Percentiles rank a stretch among this genome's conserved stretches.
These are phyloP conservation scores for Saimiri boliviensis DNA, from an alignment of 2,113 vertebrate species.

Conservation along the genomic window DNA sequence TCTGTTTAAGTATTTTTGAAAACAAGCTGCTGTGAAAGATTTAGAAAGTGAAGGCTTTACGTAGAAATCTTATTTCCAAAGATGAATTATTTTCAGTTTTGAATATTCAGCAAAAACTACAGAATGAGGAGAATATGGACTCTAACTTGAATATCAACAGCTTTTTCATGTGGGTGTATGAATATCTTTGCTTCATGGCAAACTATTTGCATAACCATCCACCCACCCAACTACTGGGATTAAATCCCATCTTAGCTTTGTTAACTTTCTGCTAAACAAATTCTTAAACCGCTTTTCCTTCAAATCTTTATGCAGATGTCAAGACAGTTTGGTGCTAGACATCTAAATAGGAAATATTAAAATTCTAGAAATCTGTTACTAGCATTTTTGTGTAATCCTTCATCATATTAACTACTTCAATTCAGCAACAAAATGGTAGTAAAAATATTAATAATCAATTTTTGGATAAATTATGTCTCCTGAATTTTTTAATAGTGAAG, in stretches of 20 bases:
- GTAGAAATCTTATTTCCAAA: slow-evolving; percentile 54
- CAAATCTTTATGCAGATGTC: slow-evolving; percentile 16
- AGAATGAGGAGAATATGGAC: background rate
- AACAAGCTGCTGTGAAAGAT: slow-evolving; percentile 26
- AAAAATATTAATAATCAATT: background rate
- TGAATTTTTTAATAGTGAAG: background rate
- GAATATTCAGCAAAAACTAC: slow-evolving; percentile 41
- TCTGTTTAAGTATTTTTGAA: slow-evolving; percentile 49
- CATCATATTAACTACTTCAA: background rate
- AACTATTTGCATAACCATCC: slow-evolving; percentile 17
- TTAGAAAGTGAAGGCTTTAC: slow-evolving; percentile 41
- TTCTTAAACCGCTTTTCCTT: background rate
- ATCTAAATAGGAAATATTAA: background rate
- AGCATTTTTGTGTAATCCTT: background rate
- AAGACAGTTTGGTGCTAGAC: slow-evolving; percentile 38
- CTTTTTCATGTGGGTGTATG: background rate
- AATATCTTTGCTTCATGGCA: background rate
- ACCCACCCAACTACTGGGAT: background rate
- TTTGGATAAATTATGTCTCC: background rate
- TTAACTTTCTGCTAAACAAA: slow-evolving; percentile 14
- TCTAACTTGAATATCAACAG: slow-evolving; percentile 29
- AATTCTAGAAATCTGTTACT: slow-evolving; percentile 16
- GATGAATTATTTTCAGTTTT: slow-evolving; percentile 16
- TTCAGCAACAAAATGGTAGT: background rate
- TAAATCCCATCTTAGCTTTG: background rate